Percentiles rank a stretch among this genome's conserved stretches.
Conservation (phyloP, 2,888 invertebrate species). For the Nemapogon koenigi region DNA sequence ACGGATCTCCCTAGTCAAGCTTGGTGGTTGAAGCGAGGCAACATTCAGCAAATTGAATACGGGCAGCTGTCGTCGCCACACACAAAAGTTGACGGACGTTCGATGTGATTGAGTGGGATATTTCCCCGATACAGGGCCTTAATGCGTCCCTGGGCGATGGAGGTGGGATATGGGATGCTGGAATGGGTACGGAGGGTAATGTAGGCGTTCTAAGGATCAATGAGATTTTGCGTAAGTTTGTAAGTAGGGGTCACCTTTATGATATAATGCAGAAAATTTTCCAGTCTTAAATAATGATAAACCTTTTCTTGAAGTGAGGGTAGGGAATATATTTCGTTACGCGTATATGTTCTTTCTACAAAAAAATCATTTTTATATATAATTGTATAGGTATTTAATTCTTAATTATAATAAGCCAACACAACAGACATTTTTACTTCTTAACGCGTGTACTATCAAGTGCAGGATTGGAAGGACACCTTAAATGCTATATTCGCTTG, state of each 20-base stretch:
- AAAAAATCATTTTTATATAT: no score
- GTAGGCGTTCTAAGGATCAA: conserved; percentile 20
- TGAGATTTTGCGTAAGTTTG: conserved; percentile 30
- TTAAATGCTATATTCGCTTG: no score
- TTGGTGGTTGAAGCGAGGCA: not conserved
- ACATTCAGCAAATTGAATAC: conserved; percentile 5
- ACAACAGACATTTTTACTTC: no score
- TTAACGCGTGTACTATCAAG: no score
- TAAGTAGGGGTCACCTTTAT: conserved; percentile 15
- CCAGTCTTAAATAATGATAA: no score
- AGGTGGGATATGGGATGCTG: conserved; percentile 15
- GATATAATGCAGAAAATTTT: no score
- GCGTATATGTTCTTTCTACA: no score
- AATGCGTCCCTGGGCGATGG: conserved; percentile 37
- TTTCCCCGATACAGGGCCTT: conserved; percentile 40
- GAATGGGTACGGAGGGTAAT: conserved; percentile 2
- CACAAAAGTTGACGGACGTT: conserved; percentile 50
- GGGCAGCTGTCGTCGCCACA: conserved; percentile 21
- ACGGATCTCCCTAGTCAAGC: not conserved
- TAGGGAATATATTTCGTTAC: no score
- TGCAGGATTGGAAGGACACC: no score
- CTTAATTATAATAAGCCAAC: no score
- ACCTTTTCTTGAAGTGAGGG: no score
- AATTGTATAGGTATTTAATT: no score
- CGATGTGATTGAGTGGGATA: conserved; percentile 45